phyloP scores from a whole-genome alignment of 2,113 vertebrate genomes.

The Cephalopterus ornatus region DNA sequence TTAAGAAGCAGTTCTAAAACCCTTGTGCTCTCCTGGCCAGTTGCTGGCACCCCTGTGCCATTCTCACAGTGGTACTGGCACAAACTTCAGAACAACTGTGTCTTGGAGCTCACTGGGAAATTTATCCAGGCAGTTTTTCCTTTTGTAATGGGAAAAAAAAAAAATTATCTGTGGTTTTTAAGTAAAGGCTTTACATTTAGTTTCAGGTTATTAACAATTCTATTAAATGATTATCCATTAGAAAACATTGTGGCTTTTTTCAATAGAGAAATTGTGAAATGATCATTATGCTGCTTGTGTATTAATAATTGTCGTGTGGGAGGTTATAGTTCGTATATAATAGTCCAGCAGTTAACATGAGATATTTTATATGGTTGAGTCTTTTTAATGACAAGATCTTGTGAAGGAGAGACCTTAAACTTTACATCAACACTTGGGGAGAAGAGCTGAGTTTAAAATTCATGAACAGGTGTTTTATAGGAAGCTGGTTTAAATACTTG shows the following conservation, averaged over 20 bases:
- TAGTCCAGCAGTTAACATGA: neutral
- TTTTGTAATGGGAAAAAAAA: neutral
- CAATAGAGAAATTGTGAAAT: neutral
- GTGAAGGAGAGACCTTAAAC: neutral
- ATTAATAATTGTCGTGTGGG: neutral
- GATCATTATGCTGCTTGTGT: neutral
- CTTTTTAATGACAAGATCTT: neutral
- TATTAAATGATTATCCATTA: neutral
- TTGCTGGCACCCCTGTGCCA: neutral
- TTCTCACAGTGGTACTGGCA: neutral
- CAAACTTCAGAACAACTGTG: neutral
- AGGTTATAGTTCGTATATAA: neutral
- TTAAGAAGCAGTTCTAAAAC: neutral
- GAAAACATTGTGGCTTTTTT: neutral
- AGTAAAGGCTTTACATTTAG: neutral
- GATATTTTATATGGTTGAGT: neutral
- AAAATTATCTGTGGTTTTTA: neutral
- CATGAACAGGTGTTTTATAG: neutral
- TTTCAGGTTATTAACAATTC: neutral
- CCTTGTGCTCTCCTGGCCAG: neutral
- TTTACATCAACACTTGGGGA: neutral
- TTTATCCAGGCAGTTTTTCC: neutral
- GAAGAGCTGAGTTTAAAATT: neutral
- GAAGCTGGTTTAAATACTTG: neutral
- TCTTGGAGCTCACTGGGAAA: neutral